Conservation (phyloP, 1,140 invertebrate species). For the Triops longicaudatus region DNA sequence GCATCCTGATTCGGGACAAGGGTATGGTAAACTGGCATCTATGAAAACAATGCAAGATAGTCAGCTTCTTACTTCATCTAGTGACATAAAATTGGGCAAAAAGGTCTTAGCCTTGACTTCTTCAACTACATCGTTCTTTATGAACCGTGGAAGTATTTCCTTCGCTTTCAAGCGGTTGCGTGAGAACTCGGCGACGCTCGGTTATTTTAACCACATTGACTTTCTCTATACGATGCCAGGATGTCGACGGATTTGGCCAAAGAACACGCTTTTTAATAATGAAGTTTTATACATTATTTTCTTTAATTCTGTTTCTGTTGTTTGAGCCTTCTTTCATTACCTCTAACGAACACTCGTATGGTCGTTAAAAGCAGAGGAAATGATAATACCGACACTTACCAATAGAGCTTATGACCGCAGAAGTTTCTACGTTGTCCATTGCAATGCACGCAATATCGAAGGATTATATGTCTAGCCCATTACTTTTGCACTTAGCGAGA, state of each 20-base stretch:
- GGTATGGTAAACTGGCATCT: not conserved
- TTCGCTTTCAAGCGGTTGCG: not conserved
- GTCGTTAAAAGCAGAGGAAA: no score
- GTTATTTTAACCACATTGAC: not conserved
- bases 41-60: not conserved
- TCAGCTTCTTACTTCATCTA: not conserved
- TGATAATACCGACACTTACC: no score
- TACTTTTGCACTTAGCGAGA: no score
- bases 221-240: not conserved
- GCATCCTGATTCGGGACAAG: not conserved
- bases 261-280: not conserved
- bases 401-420: no score
- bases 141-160: not conserved
- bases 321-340: no score
- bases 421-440: no score
- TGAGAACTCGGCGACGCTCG: not conserved
- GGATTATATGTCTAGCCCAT: no score
- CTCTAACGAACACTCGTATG: no score
- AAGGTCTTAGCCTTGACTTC: not conserved
- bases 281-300: no score
- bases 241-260: not conserved
- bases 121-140: not conserved
- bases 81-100: not conserved
- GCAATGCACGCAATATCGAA: no score
- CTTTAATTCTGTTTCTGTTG: no score